Conservation (phyloP, 37 sponge, comb jelly and placozoan genomes). For the Ephydatia muelleri region DNA sequence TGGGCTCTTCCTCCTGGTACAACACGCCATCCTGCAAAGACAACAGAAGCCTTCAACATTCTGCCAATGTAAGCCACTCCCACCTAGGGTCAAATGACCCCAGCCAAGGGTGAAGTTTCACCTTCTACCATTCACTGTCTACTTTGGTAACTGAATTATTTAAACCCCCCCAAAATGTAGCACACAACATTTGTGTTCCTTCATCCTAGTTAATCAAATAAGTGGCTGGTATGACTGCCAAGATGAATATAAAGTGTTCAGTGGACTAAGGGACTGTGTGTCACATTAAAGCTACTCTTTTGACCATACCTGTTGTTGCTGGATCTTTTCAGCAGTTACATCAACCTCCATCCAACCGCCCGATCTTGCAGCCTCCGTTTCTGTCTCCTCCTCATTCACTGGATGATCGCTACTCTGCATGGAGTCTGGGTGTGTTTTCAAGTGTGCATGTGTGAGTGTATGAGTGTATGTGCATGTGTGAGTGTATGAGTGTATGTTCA, state of each 20-base stretch:
- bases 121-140: too few relatives aligned
- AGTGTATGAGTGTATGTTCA: conserved; percentile 20
- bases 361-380: not conserved
- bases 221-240: too few relatives aligned
- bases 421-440: not conserved
- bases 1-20: conserved; percentile 87
- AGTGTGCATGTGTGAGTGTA: conserved; percentile 16
- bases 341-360: conserved; percentile 65
- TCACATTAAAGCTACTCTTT: not conserved
- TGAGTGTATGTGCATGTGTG: conserved; percentile 33
- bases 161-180: too few relatives aligned
- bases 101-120: too few relatives aligned
- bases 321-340: not conserved
- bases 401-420: not conserved
- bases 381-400: not conserved
- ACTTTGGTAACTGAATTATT: too few relatives aligned
- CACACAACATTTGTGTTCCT: too few relatives aligned
- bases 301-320: conserved; percentile 13
- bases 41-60: not conserved
- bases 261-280: not conserved
- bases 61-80: too few relatives aligned
- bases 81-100: too few relatives aligned
- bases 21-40: conserved; percentile 63
- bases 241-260: not conserved
- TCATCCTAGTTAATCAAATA: too few relatives aligned